phyloP scores from a whole-genome alignment of 2,113 vertebrate species.

The Isichthys henryi region DNA sequence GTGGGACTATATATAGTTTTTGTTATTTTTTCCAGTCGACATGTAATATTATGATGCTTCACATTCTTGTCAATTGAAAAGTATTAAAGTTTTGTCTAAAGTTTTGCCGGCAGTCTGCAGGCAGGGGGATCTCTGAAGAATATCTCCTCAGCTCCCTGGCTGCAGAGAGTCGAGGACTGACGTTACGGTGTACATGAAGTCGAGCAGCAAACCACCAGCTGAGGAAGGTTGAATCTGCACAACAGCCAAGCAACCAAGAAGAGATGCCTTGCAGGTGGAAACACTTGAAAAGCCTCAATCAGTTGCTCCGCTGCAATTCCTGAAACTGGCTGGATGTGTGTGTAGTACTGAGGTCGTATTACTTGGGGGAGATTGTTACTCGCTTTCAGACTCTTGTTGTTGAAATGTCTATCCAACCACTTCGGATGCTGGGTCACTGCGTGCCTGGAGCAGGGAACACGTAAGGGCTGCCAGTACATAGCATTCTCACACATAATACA shows the following conservation, averaged over 20 bases:
- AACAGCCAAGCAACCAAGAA: background rate
- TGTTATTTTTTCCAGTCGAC: background rate
- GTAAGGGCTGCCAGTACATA: background rate
- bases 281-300: background rate
- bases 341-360: background rate
- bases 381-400: background rate
- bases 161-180: background rate
- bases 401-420: background rate
- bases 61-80: background rate
- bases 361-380: background rate
- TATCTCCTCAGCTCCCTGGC: background rate
- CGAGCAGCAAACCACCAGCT: background rate
- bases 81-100: background rate
- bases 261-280: background rate
- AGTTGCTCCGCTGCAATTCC: background rate
- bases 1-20: background rate
- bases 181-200: background rate
- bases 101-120: background rate
- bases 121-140: background rate
- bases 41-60: background rate
- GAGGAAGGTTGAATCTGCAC: background rate
- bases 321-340: background rate
- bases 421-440: background rate
- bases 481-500: background rate
- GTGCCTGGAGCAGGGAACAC: background rate